Base-by-base conservation (phyloP, 2,797 vertebrate genomes). In the Siniperca undulata region DNA sequence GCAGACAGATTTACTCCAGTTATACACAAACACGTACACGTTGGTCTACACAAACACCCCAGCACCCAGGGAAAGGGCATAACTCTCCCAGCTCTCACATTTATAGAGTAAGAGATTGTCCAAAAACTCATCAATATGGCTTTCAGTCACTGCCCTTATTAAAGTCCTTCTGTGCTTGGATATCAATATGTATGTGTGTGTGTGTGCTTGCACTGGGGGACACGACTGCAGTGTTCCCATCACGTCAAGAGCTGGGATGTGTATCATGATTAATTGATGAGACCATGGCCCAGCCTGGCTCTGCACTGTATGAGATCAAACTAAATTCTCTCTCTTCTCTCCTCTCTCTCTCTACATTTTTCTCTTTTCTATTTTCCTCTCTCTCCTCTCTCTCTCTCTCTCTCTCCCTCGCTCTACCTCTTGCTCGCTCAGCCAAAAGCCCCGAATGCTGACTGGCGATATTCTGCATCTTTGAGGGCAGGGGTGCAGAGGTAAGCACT, bases 371-470 rank as follows among this genome's bases (percentile, higher is more conserved):
- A 30, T 30, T 30, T 30, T 30, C 46, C n/a, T 16, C 17, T 11
- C 24, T 9, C 85, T 95, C 96, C 64, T 62, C 70, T 48, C 80
- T 88, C 71, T 74, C 77, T 81, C 70, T 74, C 65, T 81, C 50
- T 75, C 78, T 82, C 72, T 81, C 58, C 82, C 70, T 71, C 80
- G 76, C 76, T 88, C 52, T 72, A 70, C 84, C 89, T 89, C 75
- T 90, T 81, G 72, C 94, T 96, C 95, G 90, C 93, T 74, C 95
- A 99, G 98, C 97, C 98, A 67, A 98, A 98, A 94, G 98, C 97
- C 77, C 97, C 97, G 65, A 98, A 99, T 93, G 97, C 98, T 96
- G 98, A 99, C 94, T 99, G 98, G 98, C 96, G 98, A 92, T 99
- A 99, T 94, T 99, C 98, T 89, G 98, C 98, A 6, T 99, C 98